Evolutionary conservation across 2,113 vertebrate species (phyloP), one percentile per base, ranked within the genome.

Genomic region (Neoarius graeffei): DNA sequence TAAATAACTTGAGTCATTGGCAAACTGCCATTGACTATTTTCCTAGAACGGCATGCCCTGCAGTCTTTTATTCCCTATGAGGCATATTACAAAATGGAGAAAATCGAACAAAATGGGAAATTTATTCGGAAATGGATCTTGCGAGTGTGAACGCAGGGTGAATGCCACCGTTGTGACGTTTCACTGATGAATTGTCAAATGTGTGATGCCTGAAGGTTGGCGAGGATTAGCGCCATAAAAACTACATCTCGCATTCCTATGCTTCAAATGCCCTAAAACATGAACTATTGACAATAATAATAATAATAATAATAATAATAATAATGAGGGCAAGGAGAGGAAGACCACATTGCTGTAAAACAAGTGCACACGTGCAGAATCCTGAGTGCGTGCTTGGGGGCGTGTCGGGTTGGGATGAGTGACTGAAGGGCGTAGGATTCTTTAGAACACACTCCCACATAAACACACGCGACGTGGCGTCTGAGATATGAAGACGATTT

Each of bases 401-500:
- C 1, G 23, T 77, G 48, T 11, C 1, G 10, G 73, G 25, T 25
- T 69, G 52, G 30, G 11, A 20, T 11, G 13, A 42, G 86, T 14
- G 86, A 86, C 54, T 77, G 83, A 59, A 86, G 87, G 87, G 85
- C 56, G 56, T 52, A 2, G 60, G 71, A 57, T 79, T 67, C 71
- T 84, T 84, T 59, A 79, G 23, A 62, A 52, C 67, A 64, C 56
- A 83, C 80, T 9, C 67, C 56, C 77, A 81, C 64, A 27, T 59
- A 8, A 62, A 73, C 77, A 27, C 25, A 17, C 67, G 10, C 42
- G 48, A 54, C 89, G 89, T 90, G 90, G 90, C 89, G 5, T 77
- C 84, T 87, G 88, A 92, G 93, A 94, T 92, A 93, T 89, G 92
- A 90, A 89, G 91, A 95, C 93, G 92, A 93, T 93, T 94, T 87